phyloP scores from a whole-genome alignment of 2,888 invertebrate species.

The Nomada ruficornis region DNA sequence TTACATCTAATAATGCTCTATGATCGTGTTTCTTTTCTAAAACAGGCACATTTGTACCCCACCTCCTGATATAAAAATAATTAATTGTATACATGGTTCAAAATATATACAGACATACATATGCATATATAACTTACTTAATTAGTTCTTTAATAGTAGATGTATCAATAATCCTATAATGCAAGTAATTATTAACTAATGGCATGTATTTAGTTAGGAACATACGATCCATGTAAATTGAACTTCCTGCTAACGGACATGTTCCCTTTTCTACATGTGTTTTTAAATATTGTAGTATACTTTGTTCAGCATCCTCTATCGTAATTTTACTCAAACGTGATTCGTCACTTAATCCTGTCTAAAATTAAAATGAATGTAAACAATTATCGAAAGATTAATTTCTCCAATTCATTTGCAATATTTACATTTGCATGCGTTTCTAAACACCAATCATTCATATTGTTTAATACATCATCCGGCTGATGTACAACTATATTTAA shows the following conservation, averaged over 20 bases:
- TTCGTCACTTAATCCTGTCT: conserved; percentile 92
- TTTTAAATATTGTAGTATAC: conserved; percentile 89
- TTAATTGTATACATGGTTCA: background rate
- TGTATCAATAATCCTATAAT: conserved; percentile 97
- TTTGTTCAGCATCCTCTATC: conserved; percentile 89
- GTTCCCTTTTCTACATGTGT: conserved; percentile 85
- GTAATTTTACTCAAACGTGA: conserved; percentile 89
- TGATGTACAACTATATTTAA: conserved; percentile 93
- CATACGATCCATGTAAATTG: conserved; percentile 93
- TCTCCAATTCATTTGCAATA: background rate
- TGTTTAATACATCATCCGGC: conserved; percentile 88
- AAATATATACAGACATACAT: background rate
- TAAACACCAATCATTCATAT: conserved; percentile 94
- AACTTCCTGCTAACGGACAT: conserved; percentile 94
- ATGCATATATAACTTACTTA: conserved; percentile 73
- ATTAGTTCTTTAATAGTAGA: conserved; percentile 94
- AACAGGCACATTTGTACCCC: conserved; percentile 89
- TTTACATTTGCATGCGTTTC: conserved; percentile 91
- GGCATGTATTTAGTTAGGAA: conserved; percentile 96
- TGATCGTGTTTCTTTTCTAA: conserved; percentile 84
- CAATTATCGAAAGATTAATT: background rate
- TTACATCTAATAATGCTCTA: conserved; percentile 92
- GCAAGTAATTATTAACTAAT: conserved; percentile 90
- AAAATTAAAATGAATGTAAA: conserved; percentile 1
- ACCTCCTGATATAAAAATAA: conserved; percentile 84